Evolutionary conservation across 1,140 invertebrate genomes (phyloP).

Genomic region (Venustaconcha ellipsiformis): DNA sequence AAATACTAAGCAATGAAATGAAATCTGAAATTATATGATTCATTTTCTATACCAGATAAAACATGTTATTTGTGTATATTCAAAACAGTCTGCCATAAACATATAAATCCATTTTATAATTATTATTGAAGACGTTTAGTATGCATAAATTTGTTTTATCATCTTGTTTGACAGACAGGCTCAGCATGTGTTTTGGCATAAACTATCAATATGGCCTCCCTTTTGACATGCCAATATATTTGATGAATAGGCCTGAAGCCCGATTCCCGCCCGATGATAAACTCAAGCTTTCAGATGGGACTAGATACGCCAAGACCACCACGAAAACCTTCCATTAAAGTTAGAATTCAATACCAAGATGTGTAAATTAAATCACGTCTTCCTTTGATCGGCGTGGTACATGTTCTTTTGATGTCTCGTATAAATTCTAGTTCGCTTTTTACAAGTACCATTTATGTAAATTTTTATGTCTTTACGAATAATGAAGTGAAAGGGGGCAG

Average conservation of each 20-base stretch:
- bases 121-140: too few relatives aligned
- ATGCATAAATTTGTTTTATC: too few relatives aligned
- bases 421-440: conserved; percentile 32
- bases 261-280: conserved; percentile 1
- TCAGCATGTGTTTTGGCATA: too few relatives aligned
- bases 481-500: conserved; percentile 17
- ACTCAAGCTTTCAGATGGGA: background rate
- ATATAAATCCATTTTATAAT: too few relatives aligned
- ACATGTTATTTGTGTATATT: too few relatives aligned
- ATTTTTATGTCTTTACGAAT: conserved; percentile 32
- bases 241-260: conserved; percentile 2
- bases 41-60: too few relatives aligned
- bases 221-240: too few relatives aligned
- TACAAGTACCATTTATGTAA: conserved; percentile 36
- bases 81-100: too few relatives aligned
- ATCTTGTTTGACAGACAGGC: too few relatives aligned
- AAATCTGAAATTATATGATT: too few relatives aligned
- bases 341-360: conserved; percentile 23
- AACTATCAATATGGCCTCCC: too few relatives aligned
- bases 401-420: conserved; percentile 24
- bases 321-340: conserved; percentile 28
- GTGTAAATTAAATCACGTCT: conserved; percentile 33
- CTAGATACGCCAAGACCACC: conserved; percentile 25
- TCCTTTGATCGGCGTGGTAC: conserved; percentile 18
- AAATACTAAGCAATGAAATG: too few relatives aligned